phyloP scores from a whole-genome alignment of 1,140 invertebrate species.

The Brachionus calyciflorus region DNA sequence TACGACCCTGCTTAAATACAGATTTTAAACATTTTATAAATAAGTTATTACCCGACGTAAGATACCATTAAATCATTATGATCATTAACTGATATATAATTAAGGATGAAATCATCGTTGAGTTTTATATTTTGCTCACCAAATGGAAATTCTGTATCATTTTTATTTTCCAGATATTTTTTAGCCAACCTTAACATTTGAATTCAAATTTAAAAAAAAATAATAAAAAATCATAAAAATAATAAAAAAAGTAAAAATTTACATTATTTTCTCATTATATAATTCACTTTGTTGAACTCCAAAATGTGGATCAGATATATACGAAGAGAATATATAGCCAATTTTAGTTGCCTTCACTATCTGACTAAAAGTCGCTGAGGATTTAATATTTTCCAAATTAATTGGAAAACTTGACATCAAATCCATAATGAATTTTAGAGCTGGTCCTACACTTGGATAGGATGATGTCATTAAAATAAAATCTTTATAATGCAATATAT shows the following conservation, averaged over 20 bases:
- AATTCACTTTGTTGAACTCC: not conserved
- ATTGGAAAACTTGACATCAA: not conserved
- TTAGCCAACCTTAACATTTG: not conserved
- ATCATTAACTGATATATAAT: conserved; percentile 39
- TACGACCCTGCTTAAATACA: no score
- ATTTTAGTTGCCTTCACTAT: conserved; percentile 18
- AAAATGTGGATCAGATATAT: not conserved
- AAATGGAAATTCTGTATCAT: not conserved
- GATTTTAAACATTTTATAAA: no score
- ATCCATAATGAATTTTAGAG: conserved; percentile 8
- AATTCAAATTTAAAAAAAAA: not conserved
- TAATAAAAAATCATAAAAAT: no score
- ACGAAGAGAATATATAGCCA: conserved; percentile 8
- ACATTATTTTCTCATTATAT: conserved; percentile 7
- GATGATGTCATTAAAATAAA: conserved; percentile 20
- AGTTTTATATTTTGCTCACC: not conserved
- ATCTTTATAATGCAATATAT: not conserved
- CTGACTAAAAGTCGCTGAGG: not conserved
- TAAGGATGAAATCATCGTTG: conserved; percentile 1
- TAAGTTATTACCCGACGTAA: conserved; percentile 20
- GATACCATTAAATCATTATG: conserved; percentile 47
- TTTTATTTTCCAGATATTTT: conserved; percentile 9
- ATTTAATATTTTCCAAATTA: not conserved
- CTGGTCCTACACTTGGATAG: conserved; percentile 8
- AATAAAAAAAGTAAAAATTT: not conserved